Evolutionary conservation across 2,113 vertebrate genomes (phyloP).

Genomic region (Platichthys stellatus): DNA sequence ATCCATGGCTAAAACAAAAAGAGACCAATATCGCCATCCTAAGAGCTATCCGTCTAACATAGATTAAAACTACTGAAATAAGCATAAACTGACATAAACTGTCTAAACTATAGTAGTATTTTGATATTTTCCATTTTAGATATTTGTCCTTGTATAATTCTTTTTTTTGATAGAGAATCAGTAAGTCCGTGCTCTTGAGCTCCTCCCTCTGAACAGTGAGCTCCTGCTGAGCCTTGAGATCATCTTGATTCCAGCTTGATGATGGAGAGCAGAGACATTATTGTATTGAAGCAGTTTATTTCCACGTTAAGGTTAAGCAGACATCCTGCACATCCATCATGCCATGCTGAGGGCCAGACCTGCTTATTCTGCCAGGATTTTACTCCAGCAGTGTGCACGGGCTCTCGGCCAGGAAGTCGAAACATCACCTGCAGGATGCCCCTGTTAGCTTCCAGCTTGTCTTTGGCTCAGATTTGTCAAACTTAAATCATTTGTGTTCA

Average conservation of each 20-base stretch:
- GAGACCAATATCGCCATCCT: neutral
- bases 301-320: constrained; percentile 43
- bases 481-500: constrained; percentile 12
- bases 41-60: neutral
- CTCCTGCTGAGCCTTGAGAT: constrained; percentile 37
- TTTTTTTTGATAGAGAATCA: neutral
- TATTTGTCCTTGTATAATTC: neutral
- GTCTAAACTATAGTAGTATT: neutral
- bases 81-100: neutral
- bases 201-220: constrained; percentile 26
- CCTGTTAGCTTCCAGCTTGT: constrained; percentile 26
- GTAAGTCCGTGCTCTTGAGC: neutral
- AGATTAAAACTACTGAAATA: neutral
- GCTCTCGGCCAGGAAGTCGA: constrained; percentile 23
- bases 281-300: constrained; percentile 21
- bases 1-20: neutral
- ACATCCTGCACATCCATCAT: constrained; percentile 53
- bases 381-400: constrained; percentile 8
- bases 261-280: constrained; percentile 31
- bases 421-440: constrained; percentile 40
- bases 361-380: constrained; percentile 38
- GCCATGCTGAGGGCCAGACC: constrained; percentile 30
- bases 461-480: constrained; percentile 10
- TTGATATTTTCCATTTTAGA: neutral
- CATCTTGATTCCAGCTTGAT: constrained; percentile 38